Base-by-base conservation (phyloP, 2,113 vertebrate genomes). In the Phycodurus eques region DNA sequence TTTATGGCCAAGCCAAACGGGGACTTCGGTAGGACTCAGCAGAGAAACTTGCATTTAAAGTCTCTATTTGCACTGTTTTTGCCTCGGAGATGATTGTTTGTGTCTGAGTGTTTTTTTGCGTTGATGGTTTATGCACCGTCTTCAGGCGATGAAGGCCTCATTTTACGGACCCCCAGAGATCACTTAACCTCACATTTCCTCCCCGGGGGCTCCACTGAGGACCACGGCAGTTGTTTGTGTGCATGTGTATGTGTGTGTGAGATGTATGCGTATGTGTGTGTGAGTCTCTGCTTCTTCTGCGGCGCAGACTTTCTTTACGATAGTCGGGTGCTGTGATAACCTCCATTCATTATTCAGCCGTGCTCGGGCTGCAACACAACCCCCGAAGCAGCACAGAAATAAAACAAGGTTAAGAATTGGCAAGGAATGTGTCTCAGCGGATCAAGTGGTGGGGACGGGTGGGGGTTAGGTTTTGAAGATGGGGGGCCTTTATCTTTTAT, bases 401-500 rank as follows among this genome's bases (percentile, higher is more conserved):
- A 88, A 89, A 84, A 90, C 84, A 88, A 87, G 85, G 87, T 88
- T 90, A 88, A 86, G 82, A 88, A 85, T 83, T 87, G 87, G 86
- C 83, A 86, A 88, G 79, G 89, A 90, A 88, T 83, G 70, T 86
- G 82, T 90, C 90, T 89, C 85, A 27, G 79, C 0, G 65, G 86
- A 90, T 88, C 85, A 88, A 88, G 82, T 63, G 78, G 66, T 80
- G 79, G 84, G 67, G 82, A 71, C 60, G 70, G 70, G 13, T 3
- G 70, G 63, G 61, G 68, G 62, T 63, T 66, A n/a, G 70, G 56
- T 70, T 76, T 63, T 51, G 66, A 51, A 78, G 71, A 74, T 19
- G 14, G 68, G 67, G 73, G 67, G 85, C 77, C 82, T 85, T 90
- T 90, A 89, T 89, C 85, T 92, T 91, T 92, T 91, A 92, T 92